These are phyloP conservation scores for Argyrosomus japonicus DNA, from an alignment of 2,113 vertebrate species.

Conservation along the genomic window DNA sequence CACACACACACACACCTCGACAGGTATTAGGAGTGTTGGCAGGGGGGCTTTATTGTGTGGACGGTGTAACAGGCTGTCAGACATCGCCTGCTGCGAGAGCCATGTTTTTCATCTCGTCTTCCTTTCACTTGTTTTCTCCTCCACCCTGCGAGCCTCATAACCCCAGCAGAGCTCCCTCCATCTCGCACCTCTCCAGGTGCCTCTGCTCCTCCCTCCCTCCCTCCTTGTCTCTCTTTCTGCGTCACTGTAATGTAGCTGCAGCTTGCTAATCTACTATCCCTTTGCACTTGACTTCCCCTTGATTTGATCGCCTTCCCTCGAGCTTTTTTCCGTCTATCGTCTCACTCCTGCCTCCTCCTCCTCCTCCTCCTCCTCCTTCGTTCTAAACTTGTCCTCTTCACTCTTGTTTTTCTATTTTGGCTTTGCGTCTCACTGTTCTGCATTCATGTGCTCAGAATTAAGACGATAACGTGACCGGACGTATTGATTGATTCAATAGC, in stretches of 20 bases:
- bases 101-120: constrained; percentile 50
- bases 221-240: constrained; percentile 13
- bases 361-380: constrained; percentile 1
- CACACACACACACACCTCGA: background rate
- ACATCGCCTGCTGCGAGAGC: constrained; percentile 64
- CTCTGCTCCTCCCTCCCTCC: background rate
- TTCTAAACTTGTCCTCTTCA: constrained; percentile 22
- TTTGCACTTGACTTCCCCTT: constrained; percentile 54
- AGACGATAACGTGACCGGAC: constrained; percentile 36
- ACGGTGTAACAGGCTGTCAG: constrained; percentile 55
- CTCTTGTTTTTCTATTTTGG: background rate
- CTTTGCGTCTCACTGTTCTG: background rate
- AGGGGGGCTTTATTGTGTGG: constrained; percentile 31
- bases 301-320: constrained; percentile 33
- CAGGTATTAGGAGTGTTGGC: constrained; percentile 22
- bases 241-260: constrained; percentile 21
- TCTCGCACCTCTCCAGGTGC: constrained; percentile 55
- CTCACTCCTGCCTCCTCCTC: background rate
- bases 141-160: constrained; percentile 6
- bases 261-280: constrained; percentile 42
- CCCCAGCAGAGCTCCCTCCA: constrained; percentile 34
- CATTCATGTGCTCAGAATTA: constrained; percentile 14
- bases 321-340: constrained; percentile 33
- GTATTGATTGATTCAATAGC: constrained; percentile 18
- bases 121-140: constrained; percentile 57